Conservation (phyloP, 2,797 vertebrate species). For the Mus spretus region DNA sequence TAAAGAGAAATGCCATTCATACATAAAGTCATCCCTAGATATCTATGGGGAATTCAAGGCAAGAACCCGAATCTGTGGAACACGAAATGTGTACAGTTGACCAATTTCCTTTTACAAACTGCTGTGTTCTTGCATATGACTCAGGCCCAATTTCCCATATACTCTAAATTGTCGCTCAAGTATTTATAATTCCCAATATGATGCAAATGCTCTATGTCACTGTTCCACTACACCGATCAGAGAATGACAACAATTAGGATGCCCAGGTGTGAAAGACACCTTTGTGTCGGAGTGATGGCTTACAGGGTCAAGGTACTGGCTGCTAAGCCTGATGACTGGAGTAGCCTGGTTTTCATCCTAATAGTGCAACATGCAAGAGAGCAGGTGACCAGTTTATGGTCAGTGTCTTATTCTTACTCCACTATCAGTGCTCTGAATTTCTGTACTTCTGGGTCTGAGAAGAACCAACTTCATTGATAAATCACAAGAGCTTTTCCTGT, state of each 20-base stretch:
- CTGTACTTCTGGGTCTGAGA: not conserved
- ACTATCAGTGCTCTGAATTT: not conserved
- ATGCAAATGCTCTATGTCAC: not conserved
- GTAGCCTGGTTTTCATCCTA: slow-evolving; percentile 49
- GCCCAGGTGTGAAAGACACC: not conserved
- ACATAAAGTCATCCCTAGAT: not conserved
- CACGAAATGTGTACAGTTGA: not conserved
- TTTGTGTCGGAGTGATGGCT: not conserved
- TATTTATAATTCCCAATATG: not conserved
- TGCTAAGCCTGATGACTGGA: not conserved
- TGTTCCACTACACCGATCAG: not conserved
- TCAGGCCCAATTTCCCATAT: not conserved
- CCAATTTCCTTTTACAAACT: not conserved
- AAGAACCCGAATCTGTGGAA: not conserved
- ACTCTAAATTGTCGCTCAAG: not conserved
- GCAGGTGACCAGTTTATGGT: slow-evolving; percentile 47
- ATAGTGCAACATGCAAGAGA: slow-evolving; percentile 76
- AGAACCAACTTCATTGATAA: not conserved
- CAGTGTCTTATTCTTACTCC: slow-evolving; percentile 20
- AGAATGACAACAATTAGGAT: not conserved
- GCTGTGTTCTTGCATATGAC: not conserved
- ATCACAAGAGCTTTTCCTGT: not conserved
- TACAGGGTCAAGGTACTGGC: not conserved
- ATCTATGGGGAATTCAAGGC: not conserved
- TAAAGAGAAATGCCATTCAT: not conserved